Conservation (phyloP, 2,888 invertebrate genomes). For the Aromia moschata region DNA sequence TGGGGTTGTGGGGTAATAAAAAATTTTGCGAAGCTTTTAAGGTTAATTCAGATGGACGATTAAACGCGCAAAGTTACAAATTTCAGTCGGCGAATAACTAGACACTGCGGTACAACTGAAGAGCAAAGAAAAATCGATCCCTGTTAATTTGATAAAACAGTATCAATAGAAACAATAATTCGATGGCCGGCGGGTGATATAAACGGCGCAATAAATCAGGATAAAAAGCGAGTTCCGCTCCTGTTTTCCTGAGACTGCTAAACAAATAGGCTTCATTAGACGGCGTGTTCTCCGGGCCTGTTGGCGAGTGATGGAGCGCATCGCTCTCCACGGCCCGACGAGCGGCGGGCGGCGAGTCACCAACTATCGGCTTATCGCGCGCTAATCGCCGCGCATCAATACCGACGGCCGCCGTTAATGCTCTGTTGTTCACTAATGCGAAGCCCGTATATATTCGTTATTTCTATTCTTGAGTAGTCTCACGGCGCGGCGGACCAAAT, state of each 20-base stretch:
- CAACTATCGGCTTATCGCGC: slow-evolving; percentile 41
- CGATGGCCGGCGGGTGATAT: slow-evolving; percentile 32
- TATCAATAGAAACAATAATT: slow-evolving; percentile 37
- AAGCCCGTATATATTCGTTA: not conserved
- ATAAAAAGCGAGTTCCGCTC: slow-evolving; percentile 42
- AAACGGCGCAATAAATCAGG: slow-evolving; percentile 42
- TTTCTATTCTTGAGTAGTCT: no score
- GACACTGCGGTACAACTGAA: no score
- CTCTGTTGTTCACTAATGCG: slow-evolving; percentile 7
- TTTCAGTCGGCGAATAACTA: not conserved
- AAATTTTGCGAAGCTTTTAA: no score
- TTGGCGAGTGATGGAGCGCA: slow-evolving; percentile 34
- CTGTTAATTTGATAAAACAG: slow-evolving; percentile 33
- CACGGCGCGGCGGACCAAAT: no score
- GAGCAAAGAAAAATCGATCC: slow-evolving; percentile 12
- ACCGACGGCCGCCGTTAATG: slow-evolving; percentile 24
- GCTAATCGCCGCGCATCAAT: slow-evolving; percentile 50
- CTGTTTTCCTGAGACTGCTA: slow-evolving; percentile 41
- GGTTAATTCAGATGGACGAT: no score
- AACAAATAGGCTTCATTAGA: slow-evolving; percentile 40
- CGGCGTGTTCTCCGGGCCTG: slow-evolving; percentile 25
- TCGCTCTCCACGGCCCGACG: slow-evolving; percentile 22
- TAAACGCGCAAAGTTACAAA: no score
- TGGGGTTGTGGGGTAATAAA: no score
- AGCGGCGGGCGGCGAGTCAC: slow-evolving; percentile 7